Base-by-base conservation (phyloP, 2,113 vertebrate species). In the Gymnorhina tibicen region DNA sequence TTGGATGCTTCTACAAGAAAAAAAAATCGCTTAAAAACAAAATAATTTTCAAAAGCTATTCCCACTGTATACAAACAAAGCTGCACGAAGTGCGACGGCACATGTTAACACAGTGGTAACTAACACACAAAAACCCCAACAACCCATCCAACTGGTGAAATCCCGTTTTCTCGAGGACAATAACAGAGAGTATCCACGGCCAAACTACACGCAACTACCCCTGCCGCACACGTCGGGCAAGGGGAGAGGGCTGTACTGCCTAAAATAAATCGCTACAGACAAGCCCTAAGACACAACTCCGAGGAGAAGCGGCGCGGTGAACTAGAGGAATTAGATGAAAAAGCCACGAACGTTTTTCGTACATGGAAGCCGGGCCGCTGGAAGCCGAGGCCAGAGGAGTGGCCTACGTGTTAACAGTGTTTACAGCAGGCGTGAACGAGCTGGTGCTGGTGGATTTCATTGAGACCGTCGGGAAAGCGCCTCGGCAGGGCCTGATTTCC, bases 401-500 rank as follows among this genome's bases (percentile, higher is more conserved):
- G 93, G 96, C 95, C 93, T 81, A 66, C 59, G 75, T 19, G 68
- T 72, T 94, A 87, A 88, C 63, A 79, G 56, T 94, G 96, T 95
- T 97, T 95, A 96, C 94, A 96, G 77, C 96, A 28, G 93, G 84
- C 74, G 82, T 85, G 89, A 97, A 81, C 17, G 94, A 94, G 50
- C 77, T n/a, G 87, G 2, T 44, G 81, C 85, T 32, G 91, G 17
- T 5, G 74, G 49, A 52, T 94, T 90, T 80, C 95, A 97, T 88
- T 93, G 92, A 93, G 93, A 37, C 49, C 4, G 79, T 23, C 67
- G 81, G 46, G 74, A 77, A 87, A 88, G 94, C 92, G 95, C 77
- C 85, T 95, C 94, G 91, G 70, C 80, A 66, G 87, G 97, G 98
- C 97, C 97, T 66, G 88, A 93, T 96, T 97, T 97, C 97, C 98